Percentiles rank a stretch among this genome's conserved stretches.
Evolutionary conservation across 2,888 invertebrate species (phyloP).

Genomic region (Gortyna flavago): DNA sequence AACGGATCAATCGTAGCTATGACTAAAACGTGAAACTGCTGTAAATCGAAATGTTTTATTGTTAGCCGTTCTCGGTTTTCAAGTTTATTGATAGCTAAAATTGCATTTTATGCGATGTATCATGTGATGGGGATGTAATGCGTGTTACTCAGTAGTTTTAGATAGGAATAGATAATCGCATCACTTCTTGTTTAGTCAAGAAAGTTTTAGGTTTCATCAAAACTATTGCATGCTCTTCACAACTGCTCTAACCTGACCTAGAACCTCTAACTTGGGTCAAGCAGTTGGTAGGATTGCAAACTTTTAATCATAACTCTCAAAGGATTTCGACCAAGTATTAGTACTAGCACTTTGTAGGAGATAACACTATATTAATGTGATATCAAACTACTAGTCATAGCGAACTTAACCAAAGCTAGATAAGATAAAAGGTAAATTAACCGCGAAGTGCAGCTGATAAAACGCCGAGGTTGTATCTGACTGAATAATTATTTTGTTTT

Average conservation of each 20-base stretch:
- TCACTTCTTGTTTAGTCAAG: background rate
- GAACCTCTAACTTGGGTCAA: background rate
- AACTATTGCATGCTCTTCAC: background rate
- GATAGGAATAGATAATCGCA: constrained; percentile 19
- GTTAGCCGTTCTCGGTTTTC: constrained; percentile 25
- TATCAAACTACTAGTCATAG: constrained; percentile 35
- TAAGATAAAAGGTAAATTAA: constrained; percentile 39
- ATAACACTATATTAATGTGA: constrained; percentile 24
- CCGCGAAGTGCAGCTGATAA: constrained; percentile 31
- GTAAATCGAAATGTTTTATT: constrained; percentile 27
- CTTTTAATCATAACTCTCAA: background rate
- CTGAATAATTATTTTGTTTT: constrained; percentile 38
- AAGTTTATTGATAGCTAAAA: constrained; percentile 42
- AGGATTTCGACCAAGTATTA: background rate
- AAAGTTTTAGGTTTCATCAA: background rate
- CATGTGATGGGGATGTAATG: constrained; percentile 18
- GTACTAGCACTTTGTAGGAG: background rate
- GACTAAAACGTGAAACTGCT: constrained; percentile 32
- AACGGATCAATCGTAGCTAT: constrained; percentile 33
- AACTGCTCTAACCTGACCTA: background rate
- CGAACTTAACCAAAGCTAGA: constrained; percentile 46
- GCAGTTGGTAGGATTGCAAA: background rate
- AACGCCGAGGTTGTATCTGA: constrained; percentile 4
- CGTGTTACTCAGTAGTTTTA: constrained; percentile 4
- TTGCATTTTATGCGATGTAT: constrained; percentile 20